Conservation (phyloP, 1,140 invertebrate genomes). For the Proctacanthus coquilletti region DNA sequence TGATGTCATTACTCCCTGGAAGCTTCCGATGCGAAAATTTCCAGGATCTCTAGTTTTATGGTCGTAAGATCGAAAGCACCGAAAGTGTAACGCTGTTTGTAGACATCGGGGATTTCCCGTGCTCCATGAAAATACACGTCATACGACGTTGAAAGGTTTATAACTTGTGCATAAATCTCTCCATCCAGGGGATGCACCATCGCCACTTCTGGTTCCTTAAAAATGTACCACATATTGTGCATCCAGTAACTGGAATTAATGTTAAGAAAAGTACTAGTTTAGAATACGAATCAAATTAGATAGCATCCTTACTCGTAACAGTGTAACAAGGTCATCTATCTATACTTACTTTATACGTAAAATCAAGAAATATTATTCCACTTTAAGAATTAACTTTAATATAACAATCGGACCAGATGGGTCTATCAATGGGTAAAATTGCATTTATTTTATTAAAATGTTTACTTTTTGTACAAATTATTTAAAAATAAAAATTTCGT, state of each 20-base stretch:
- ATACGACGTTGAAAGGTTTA: slow-evolving; percentile 46
- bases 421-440: too few relatives aligned
- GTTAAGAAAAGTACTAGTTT: too few relatives aligned
- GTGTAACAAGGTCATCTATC: too few relatives aligned
- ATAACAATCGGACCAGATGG: too few relatives aligned
- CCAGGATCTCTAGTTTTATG: slow-evolving; percentile 26
- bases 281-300: too few relatives aligned
- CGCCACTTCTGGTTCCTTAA: slow-evolving; percentile 35
- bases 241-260: slow-evolving; percentile 34
- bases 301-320: too few relatives aligned
- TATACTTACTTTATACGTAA: too few relatives aligned
- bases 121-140: slow-evolving; percentile 40
- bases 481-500: too few relatives aligned
- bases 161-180: slow-evolving; percentile 50
- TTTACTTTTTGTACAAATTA: too few relatives aligned
- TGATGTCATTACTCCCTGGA: slow-evolving; percentile 18
- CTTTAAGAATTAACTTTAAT: too few relatives aligned
- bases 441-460: too few relatives aligned
- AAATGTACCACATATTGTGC: slow-evolving; percentile 34
- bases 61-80: slow-evolving; percentile 28
- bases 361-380: too few relatives aligned
- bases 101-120: slow-evolving; percentile 39
- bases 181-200: slow-evolving; percentile 49
- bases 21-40: slow-evolving; percentile 27
- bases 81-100: slow-evolving; percentile 34